These are phyloP conservation scores for Eurypyga helias DNA, from an alignment of 2,113 vertebrate genomes.

Conservation along the genomic window DNA sequence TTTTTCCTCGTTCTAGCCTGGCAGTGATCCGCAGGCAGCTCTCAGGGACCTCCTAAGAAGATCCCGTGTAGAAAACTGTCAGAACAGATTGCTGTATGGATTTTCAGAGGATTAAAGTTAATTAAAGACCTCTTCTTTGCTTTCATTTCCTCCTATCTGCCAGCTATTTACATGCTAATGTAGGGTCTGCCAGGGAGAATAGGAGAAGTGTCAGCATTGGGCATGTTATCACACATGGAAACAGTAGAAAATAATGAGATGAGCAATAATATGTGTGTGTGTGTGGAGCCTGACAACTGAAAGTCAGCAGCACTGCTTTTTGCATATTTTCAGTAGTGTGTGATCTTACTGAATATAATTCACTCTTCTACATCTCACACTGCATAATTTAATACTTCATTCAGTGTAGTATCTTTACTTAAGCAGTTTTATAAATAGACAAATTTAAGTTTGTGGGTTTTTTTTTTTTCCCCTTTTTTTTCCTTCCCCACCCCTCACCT, in stretches of 20 bases:
- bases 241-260: slow-evolving; percentile 65
- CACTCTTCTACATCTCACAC: slow-evolving; percentile 56
- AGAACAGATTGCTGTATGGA: slow-evolving; percentile 71
- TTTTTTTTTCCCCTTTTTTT: not conserved
- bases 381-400: slow-evolving; percentile 66
- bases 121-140: slow-evolving; percentile 78
- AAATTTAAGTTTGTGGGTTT: not conserved
- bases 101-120: slow-evolving; percentile 81
- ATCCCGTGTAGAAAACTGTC: slow-evolving; percentile 45
- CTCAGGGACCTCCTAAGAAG: slow-evolving; percentile 66
- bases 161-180: slow-evolving; percentile 84
- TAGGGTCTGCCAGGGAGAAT: slow-evolving; percentile 59
- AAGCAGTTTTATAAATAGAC: slow-evolving; percentile 67
- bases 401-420: slow-evolving; percentile 53
- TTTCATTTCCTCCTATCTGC: slow-evolving; percentile 74
- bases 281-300: not conserved
- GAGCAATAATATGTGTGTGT: not conserved
- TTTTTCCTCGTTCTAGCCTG: slow-evolving; percentile 1
- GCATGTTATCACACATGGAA: slow-evolving; percentile 50
- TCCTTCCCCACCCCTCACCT: no score
- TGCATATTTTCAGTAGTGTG: slow-evolving; percentile 48
- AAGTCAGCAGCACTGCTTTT: slow-evolving; percentile 41
- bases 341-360: slow-evolving; percentile 66
- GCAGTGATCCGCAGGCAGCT: slow-evolving; percentile 16
- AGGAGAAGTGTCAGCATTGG: slow-evolving; percentile 63